Percentiles rank a stretch among this genome's conserved stretches.
These are phyloP conservation scores for Micromesistius poutassou DNA, from an alignment of 2,797 vertebrate species.

Conservation along the genomic window DNA sequence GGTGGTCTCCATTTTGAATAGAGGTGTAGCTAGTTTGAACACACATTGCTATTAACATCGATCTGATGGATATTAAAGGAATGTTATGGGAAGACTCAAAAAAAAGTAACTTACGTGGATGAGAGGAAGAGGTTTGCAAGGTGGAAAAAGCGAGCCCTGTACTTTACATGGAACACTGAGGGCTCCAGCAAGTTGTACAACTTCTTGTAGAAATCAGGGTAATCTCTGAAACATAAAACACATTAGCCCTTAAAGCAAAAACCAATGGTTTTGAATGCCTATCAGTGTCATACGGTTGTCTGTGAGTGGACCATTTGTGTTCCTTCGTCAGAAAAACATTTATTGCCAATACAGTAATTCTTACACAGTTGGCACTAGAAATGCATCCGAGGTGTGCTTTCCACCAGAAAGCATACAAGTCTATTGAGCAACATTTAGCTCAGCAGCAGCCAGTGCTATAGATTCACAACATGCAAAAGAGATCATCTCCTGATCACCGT, in stretches of 20 bases:
- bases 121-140: conserved; percentile 87
- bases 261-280: not conserved
- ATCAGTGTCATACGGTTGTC: too few species aligned
- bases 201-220: conserved; percentile 94
- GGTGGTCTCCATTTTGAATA: not conserved
- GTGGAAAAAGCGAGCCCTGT: conserved; percentile 91
- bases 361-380: not conserved
- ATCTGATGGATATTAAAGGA: not conserved
- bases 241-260: not conserved
- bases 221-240: conserved; percentile 77
- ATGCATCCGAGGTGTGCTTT: not conserved
- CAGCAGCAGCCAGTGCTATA: not conserved
- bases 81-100: not conserved
- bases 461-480: not conserved
- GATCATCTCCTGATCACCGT: not conserved
- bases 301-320: too few species aligned
- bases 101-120: conserved; percentile 80
- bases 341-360: too few species aligned
- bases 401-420: too few species aligned
- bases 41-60: not conserved
- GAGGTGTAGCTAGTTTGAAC: not conserved
- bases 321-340: not conserved
- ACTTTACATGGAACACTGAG: conserved; percentile 89
- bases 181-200: conserved; percentile 91
- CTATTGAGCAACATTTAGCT: not conserved